Percentiles rank a stretch among this genome's conserved stretches.
These are phyloP conservation scores for Isotomurus palustris DNA, from an alignment of 2,888 invertebrate genomes.

Conservation along the genomic window DNA sequence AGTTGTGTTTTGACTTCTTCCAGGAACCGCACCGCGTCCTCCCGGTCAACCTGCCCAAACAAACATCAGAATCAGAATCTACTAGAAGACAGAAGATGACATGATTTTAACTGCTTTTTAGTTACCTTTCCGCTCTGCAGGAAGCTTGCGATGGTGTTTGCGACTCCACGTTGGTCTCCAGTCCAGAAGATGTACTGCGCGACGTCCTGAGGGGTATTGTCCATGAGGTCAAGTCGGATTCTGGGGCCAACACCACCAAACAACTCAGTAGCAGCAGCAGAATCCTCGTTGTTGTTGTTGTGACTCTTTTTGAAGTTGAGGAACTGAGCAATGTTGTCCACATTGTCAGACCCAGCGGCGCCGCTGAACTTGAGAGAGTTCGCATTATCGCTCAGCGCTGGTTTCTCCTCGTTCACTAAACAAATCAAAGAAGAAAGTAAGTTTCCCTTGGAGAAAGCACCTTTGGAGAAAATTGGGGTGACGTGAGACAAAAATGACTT, in stretches of 20 bases:
- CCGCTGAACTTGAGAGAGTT: constrained; percentile 26
- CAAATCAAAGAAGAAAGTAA: too few relatives aligned
- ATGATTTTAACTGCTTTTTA: constrained; percentile 25
- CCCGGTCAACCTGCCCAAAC: constrained; percentile 71
- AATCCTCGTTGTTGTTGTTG: not conserved
- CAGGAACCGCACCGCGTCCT: constrained; percentile 68
- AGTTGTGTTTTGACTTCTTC: constrained; percentile 67
- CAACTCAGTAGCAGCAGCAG: too few relatives aligned
- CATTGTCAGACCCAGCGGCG: too few relatives aligned
- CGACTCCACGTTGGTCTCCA: constrained; percentile 72
- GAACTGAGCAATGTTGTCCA: not conserved
- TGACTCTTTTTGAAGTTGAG: not conserved
- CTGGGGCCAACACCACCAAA: too few relatives aligned
- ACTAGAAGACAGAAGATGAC: not conserved
- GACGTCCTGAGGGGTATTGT: constrained; percentile 72
- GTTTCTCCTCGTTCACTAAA: constrained; percentile 34
- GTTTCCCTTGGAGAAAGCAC: too few relatives aligned
- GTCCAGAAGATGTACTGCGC: constrained; percentile 80
- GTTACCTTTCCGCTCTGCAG: constrained; percentile 69
- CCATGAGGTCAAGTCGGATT: constrained; percentile 47
- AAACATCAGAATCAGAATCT: too few relatives aligned
- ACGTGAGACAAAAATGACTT: not conserved
- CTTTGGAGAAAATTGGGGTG: too few relatives aligned
- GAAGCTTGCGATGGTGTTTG: constrained; percentile 69
- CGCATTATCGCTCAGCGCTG: constrained; percentile 38